Evolutionary conservation across 2,113 vertebrate genomes (phyloP), one percentile per base, ranked within the genome.

Genomic region (Todiramphus saurophagus): DNA sequence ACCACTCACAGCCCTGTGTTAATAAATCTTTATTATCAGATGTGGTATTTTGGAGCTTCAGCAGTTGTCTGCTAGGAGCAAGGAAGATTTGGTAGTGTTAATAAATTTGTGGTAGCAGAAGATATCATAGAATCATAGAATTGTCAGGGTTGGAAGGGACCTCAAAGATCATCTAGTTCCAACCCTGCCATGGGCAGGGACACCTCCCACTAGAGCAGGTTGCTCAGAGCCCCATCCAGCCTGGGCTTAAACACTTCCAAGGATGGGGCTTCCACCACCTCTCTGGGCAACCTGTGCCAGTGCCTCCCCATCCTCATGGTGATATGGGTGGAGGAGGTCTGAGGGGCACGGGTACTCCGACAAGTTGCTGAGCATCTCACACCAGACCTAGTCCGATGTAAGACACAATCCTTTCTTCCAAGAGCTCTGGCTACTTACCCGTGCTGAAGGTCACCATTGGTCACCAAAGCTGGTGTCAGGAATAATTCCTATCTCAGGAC

Each of bases 401-500:
- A 73, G 28, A 70, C 2, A 41, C 0, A 67, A 56, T 20, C 17
- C 23, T 41, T 51, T 81, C 14, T 27, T 16, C 20, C 2, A 69
- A 10, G 28, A 50, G 17, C 28, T 39, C 44, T 91, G 74, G n/a
- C 76, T 30, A 19, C 11, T 55, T 41, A 43, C 43, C 50, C n/a
- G 31, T 6, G 31, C 27, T 55, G 59, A 92, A 80, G 72, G 89
- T 81, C 87, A 84, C 48, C 33, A 58, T 2, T 89, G 60, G 53
- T 79, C 74, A 93, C 48, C 27, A 88, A 79, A 73, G 75, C 70
- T 75, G 44, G 37, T 79, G 50, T 46, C 59, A 66, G 63, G 55
- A 96, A 25, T 67, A 93, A 83, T 74, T 95, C 78, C 44, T 73
- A 41, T 11, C 10, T 33, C 44, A 62, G 78, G 16, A 68, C 91